Conservation (phyloP, 2,888 invertebrate genomes). For the Mesoligia furuncula region DNA sequence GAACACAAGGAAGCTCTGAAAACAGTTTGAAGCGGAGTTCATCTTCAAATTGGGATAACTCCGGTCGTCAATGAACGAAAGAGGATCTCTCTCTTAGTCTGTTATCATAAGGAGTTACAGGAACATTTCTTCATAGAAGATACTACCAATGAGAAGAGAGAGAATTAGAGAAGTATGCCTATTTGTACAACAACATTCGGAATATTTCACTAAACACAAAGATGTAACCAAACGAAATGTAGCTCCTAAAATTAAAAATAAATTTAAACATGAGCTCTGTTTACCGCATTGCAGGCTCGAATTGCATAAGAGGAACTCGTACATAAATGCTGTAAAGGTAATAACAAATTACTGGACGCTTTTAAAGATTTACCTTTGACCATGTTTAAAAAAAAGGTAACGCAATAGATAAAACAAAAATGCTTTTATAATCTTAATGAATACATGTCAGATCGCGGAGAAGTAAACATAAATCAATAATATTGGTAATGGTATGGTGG, state of each 20-base stretch:
- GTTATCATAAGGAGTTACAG: background rate
- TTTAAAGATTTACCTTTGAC: no score
- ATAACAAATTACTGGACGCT: background rate
- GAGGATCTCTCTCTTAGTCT: background rate
- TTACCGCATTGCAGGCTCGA: background rate
- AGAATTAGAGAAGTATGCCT: background rate
- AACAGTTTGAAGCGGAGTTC: background rate
- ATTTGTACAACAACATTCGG: background rate
- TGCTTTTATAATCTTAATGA: no score
- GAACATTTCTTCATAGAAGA: background rate
- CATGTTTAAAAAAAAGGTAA: no score
- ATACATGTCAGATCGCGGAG: no score
- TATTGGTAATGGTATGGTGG: no score
- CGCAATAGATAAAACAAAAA: no score
- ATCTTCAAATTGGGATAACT: background rate
- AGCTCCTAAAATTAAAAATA: background rate
- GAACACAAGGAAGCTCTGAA: background rate
- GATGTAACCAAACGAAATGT: background rate
- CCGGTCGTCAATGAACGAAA: background rate
- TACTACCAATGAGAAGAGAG: background rate
- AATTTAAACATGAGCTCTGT: background rate
- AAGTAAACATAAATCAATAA: no score
- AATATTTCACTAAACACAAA: background rate
- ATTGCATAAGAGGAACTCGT: background rate
- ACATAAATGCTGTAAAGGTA: background rate